Percentiles rank a stretch among this genome's conserved stretches.
phyloP scores from a whole-genome alignment of 1,140 invertebrate species.

The Euwallacea similis region DNA sequence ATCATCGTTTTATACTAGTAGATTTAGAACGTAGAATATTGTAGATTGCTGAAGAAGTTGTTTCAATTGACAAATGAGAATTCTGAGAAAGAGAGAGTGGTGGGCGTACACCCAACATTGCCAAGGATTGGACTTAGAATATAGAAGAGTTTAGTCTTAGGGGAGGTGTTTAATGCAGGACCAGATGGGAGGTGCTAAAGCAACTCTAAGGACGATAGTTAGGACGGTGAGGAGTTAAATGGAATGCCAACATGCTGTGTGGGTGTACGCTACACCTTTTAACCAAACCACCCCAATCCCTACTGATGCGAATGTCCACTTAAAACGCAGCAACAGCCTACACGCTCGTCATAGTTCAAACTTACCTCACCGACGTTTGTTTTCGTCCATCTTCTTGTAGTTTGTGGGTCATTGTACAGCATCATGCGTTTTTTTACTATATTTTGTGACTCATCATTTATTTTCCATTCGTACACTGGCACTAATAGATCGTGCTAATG shows the following conservation, averaged over 20 bases:
- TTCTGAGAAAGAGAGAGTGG: conserved; percentile 17
- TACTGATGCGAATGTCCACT: conserved; percentile 36
- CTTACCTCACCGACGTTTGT: conserved; percentile 10
- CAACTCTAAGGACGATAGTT: conserved; percentile 37
- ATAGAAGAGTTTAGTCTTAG: conserved; percentile 17
- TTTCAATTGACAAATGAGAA: conserved; percentile 21
- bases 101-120: conserved; percentile 37
- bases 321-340: conserved; percentile 26
- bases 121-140: conserved; percentile 2
- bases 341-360: conserved; percentile 28
- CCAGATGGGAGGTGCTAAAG: conserved; percentile 37
- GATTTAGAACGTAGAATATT: conserved; percentile 30
- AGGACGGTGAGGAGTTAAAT: conserved; percentile 43
- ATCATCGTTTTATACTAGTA: conserved; percentile 42
- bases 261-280: conserved; percentile 48
- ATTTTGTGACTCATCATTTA: conserved; percentile 12
- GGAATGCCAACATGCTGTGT: conserved; percentile 37
- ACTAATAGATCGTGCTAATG: conserved; percentile 37
- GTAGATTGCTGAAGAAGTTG: conserved; percentile 29
- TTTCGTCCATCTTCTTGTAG: conserved; percentile 29
- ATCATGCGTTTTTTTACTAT: conserved; percentile 12
- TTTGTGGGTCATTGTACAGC: conserved; percentile 10
- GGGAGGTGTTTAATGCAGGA: conserved; percentile 32
- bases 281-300: conserved; percentile 38
- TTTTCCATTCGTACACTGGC: conserved; percentile 30